These are phyloP conservation scores for Tethya wilhelma DNA, from an alignment of 37 sponge, comb jelly and placozoan species.

Conservation along the genomic window DNA sequence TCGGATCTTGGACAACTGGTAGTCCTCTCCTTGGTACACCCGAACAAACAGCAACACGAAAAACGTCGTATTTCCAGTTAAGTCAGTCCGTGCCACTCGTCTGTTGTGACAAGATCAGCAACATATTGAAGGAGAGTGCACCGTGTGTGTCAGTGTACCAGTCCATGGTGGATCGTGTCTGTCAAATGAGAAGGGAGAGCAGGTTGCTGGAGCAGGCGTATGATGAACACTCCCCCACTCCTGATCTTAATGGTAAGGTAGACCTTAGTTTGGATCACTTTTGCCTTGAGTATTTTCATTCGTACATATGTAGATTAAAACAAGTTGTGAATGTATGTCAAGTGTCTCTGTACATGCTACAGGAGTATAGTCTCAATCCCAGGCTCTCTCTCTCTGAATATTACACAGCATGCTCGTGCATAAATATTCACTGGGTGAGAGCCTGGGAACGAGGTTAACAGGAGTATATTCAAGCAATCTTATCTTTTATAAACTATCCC, in stretches of 20 bases:
- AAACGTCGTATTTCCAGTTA: neutral
- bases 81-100: neutral
- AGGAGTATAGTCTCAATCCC: no score
- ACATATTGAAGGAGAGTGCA: neutral
- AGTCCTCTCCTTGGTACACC: neutral
- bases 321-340: neutral
- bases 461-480: no score
- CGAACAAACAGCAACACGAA: neutral
- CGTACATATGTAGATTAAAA: neutral
- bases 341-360: neutral
- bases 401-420: no score
- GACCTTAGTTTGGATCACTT: no score
- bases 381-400: no score
- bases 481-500: no score
- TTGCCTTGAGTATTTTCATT: no score
- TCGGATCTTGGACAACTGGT: neutral
- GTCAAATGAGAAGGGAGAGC: neutral
- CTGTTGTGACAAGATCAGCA: neutral
- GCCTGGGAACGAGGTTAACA: no score
- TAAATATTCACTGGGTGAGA: no score
- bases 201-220: neutral
- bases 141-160: neutral
- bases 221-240: constrained; percentile 7
- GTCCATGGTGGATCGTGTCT: neutral
- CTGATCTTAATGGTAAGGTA: neutral